Base-by-base conservation (phyloP, 2,113 vertebrate species). In the Myocastor coypus region DNA sequence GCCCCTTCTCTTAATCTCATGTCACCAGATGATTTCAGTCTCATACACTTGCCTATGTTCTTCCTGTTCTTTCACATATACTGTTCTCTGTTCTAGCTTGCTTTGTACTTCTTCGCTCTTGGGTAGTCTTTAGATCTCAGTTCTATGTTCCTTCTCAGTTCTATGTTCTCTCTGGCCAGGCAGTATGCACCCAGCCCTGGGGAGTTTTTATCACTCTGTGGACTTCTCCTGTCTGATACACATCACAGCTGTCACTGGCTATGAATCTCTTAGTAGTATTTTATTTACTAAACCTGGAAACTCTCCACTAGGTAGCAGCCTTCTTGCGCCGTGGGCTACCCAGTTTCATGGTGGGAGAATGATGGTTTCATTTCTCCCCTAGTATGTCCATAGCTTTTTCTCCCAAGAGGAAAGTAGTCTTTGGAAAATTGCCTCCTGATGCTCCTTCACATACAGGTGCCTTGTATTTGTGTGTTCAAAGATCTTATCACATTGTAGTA, bases 21-120 rank as follows among this genome's bases (percentile, higher is more conserved):
- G 2, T 13, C 69, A 13, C 40, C 28, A n/a, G 28, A 11, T 83
- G 20, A 57, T 73, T 84, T 80, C 22, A 80, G 26, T 37, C 75
- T 84, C 28, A 1, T 42, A 50, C 52, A 78, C 0, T 2, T 32
- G 42, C 11, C 17, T 8, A 3, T 12, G 3, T 20, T 0, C 12
- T 9, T n/a, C 32, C 22, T 0, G 28, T 0, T 19, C 4, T 61
- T 26, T 5, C 16, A 1, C 5, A 32, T 7, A 6, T 5, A 17
- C 24, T 69, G 0, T 28, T 24, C 34, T 28, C 52, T 37, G 0
- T n/a, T 61, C 90, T 61, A 57, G 6, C 26, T 63, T 32, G 22
- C 1, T 68, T 50, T 68, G 37, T 37, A n/a, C 6, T 68, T 26
- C 24, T 78, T 19, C 40, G 12, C 9, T 68, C 8, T 34, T 30